phyloP scores from a whole-genome alignment of 53 echinoderm and acorn worm genomes.

The Holothuria scabra region DNA sequence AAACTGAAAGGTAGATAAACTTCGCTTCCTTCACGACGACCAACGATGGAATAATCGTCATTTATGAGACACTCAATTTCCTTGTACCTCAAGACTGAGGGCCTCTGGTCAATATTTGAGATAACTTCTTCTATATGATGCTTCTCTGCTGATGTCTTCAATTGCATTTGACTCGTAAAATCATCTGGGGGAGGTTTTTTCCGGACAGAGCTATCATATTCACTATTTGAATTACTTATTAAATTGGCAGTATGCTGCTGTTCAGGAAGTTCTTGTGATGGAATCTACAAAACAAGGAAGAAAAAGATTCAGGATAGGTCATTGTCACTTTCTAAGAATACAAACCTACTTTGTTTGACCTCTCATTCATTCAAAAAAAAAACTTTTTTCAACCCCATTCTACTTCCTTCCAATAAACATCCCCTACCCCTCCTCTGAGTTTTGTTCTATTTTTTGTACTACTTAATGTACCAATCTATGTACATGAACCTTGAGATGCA shows the following conservation, averaged over 20 bases:
- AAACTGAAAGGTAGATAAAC: constrained; percentile 93
- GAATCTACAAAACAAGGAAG: neutral
- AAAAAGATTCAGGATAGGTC: too few species aligned
- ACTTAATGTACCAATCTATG: too few species aligned
- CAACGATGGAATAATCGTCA: constrained; percentile 85
- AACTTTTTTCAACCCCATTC: too few species aligned
- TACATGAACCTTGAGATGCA: too few species aligned
- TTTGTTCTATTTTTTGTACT: too few species aligned
- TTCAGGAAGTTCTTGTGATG: constrained; percentile 50
- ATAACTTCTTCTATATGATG: constrained; percentile 40
- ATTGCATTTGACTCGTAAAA: constrained; percentile 32
- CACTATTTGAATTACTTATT: constrained; percentile 28
- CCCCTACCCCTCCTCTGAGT: too few species aligned
- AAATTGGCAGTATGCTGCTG: constrained; percentile 12
- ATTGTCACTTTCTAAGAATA: too few species aligned
- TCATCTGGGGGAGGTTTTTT: constrained; percentile 13
- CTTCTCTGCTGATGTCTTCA: neutral
- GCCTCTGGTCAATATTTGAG: constrained; percentile 51
- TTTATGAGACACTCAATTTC: constrained; percentile 96
- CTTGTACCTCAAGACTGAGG: constrained; percentile 56
- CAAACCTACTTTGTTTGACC: too few species aligned
- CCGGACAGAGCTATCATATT: constrained; percentile 31
- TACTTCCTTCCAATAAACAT: too few species aligned
- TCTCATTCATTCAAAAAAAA: too few species aligned
- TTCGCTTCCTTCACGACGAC: constrained; percentile 82